phyloP scores from a whole-genome alignment of 2,797 vertebrate genomes.

The Momotus momota region DNA sequence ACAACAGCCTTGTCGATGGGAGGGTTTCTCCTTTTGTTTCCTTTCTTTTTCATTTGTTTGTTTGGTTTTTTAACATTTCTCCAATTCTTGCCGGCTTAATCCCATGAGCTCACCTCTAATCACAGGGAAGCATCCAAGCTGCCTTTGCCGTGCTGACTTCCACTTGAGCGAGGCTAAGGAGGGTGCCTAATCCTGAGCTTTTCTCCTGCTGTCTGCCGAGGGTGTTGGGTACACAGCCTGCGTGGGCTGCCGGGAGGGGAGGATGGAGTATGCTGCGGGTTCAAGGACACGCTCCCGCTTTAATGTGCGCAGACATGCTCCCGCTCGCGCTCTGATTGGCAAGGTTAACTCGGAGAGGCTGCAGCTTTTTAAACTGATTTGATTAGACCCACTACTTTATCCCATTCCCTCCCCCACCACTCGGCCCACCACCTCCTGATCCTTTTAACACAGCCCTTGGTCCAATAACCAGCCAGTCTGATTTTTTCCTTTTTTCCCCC shows the following conservation, averaged over 20 bases:
- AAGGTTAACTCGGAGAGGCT: slow-evolving; percentile 89
- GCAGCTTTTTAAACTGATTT: slow-evolving; percentile 88
- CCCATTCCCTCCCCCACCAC: slow-evolving; percentile 72
- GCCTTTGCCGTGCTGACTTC: slow-evolving; percentile 18
- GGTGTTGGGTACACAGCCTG: slow-evolving; percentile 12
- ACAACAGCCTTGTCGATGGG: slow-evolving; percentile 20
- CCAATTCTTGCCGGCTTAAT: slow-evolving; percentile 64
- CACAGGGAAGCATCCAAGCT: slow-evolving; percentile 34
- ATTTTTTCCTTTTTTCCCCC: background rate
- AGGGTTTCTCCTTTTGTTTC: background rate
- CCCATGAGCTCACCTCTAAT: slow-evolving; percentile 67
- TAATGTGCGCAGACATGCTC: slow-evolving; percentile 87
- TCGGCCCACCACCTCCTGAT: slow-evolving; percentile 84
- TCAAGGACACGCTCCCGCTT: slow-evolving; percentile 88
- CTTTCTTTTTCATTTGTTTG: background rate
- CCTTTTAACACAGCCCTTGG: slow-evolving; percentile 87
- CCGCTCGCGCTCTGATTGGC: slow-evolving; percentile 85
- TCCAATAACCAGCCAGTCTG: slow-evolving; percentile 60
- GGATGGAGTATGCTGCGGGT: slow-evolving; percentile 50
- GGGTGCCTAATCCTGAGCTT: slow-evolving; percentile 53
- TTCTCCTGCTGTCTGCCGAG: background rate
- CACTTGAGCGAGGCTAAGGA: slow-evolving; percentile 45
- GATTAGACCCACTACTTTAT: slow-evolving; percentile 87
- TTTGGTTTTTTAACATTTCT: slow-evolving; percentile 68
- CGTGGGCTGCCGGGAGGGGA: background rate